phyloP scores from a whole-genome alignment of 2,797 vertebrate species.

The Melanotaenia boesemani region DNA sequence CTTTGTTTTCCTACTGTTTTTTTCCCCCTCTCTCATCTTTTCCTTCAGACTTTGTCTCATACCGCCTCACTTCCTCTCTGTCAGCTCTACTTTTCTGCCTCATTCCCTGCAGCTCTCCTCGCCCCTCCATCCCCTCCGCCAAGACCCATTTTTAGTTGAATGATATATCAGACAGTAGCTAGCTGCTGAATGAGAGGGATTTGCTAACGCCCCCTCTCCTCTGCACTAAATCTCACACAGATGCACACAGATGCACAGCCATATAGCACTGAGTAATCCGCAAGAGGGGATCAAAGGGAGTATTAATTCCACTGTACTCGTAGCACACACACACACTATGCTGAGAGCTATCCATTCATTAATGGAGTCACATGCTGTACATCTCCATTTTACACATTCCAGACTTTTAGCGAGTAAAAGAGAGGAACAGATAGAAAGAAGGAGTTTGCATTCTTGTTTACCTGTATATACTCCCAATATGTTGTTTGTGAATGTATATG shows the following conservation, averaged over 20 bases:
- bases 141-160: constrained; percentile 57
- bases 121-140: constrained; percentile 14
- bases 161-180: constrained; percentile 64
- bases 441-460: background rate
- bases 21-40: constrained; percentile 4
- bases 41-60: constrained; percentile 21
- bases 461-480: background rate
- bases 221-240: constrained; percentile 18
- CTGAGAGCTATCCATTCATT: constrained; percentile 71
- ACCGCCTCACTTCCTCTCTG: constrained; percentile 39
- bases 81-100: constrained; percentile 49
- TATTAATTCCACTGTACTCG: constrained; percentile 52
- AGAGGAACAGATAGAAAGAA: constrained; percentile 9
- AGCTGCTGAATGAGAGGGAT: constrained; percentile 71
- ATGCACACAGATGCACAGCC: constrained; percentile 22
- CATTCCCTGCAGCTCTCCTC: constrained; percentile 26
- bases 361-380: constrained; percentile 62
- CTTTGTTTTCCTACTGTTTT: constrained; percentile 7
- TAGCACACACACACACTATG: constrained; percentile 17
- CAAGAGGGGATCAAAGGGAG: constrained; percentile 51
- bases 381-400: constrained; percentile 55
- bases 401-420: constrained; percentile 38
- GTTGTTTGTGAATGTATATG: constrained; percentile 8
- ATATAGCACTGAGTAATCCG: constrained; percentile 43
- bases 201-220: constrained; percentile 41